phyloP scores from a whole-genome alignment of 2,113 vertebrate genomes.

The Ptilonorhynchus violaceus region DNA sequence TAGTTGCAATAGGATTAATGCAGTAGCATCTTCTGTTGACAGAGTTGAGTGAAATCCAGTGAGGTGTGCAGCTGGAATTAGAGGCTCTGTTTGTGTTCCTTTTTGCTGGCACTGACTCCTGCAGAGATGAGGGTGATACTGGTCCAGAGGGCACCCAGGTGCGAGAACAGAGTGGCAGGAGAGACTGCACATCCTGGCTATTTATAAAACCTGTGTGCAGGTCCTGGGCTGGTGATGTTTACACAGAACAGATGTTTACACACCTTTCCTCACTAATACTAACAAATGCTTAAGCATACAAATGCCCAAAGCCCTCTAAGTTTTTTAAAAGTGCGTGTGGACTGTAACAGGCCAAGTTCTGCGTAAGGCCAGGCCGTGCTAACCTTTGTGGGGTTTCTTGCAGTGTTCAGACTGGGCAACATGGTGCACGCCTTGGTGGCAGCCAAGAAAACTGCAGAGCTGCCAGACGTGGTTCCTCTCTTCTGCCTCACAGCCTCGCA shows the following conservation, averaged over 20 bases:
- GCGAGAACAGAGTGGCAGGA: background rate
- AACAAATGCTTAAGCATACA: background rate
- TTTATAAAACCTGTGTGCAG: background rate
- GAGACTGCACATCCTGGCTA: background rate
- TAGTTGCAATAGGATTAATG: background rate
- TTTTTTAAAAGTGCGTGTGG: rapidly evolving
- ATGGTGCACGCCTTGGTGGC: constrained; percentile 83
- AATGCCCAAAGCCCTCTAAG: background rate
- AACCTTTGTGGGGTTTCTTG: constrained; percentile 58
- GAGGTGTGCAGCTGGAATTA: background rate
- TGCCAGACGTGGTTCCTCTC: constrained; percentile 78
- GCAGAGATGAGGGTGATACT: background rate
- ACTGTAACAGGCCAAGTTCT: rapidly evolving
- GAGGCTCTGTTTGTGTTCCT: background rate
- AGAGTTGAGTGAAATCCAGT: background rate
- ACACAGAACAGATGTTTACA: background rate
- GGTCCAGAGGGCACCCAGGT: background rate
- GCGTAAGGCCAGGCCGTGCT: background rate
- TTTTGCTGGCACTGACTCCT: background rate
- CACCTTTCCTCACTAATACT: background rate
- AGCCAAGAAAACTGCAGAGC: constrained; percentile 71
- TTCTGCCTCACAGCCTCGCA: constrained; percentile 83
- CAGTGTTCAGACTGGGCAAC: constrained; percentile 93
- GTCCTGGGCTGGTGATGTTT: background rate
- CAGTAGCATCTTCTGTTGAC: background rate